Evolutionary conservation across 2,888 invertebrate species (phyloP), one percentile per base, ranked within the genome.

Genomic region (Invenusta paracnida): DNA sequence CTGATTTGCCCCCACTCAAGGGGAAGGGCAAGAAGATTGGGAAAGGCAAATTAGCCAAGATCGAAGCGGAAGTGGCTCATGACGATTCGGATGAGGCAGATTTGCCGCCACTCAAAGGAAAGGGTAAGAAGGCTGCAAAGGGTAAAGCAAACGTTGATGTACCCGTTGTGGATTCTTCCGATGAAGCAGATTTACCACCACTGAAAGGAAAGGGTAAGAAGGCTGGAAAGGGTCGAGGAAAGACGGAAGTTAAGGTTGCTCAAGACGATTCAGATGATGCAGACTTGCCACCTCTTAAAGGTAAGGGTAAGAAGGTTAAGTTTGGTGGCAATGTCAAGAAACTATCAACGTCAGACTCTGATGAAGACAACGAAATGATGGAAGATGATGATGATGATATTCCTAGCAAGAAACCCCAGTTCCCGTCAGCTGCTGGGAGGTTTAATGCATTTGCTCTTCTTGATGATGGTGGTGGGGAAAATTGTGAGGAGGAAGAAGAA

Each of bases 371-470:
- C 23, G n/a, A n/a, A n/a, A n/a, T n/a, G n/a, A n/a, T n/a, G n/a
- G n/a, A n/a, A n/a, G 85, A 83, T 1, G 84, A 85, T 5, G 83
- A 85, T 85, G 29, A 27, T 82, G 28, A 17, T 83, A 23, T 23
- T 5, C n/a, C n/a, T n/a, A n/a, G n/a, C n/a, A n/a, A n/a, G n/a
- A n/a, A n/a, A n/a, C n/a, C n/a, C n/a, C n/a, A n/a, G n/a, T n/a
- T n/a, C n/a, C n/a, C n/a, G n/a, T 25, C 86, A 28, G 87, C 30
- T 48, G 48, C 17, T 11, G 48, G 48, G 17, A 27, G 85, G 83
- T 0, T 30, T 28, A n/a, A 79, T 30, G 82, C 67, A 48, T 13
- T 82, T 29, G 25, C 84, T 79, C 11, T 25, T 79, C 29, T 79
- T 11, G 29, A 73, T 29, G 86, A 67, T 25, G 79, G 81, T 0